phyloP scores from a whole-genome alignment of 2,113 vertebrate genomes.

The Polypterus senegalus region DNA sequence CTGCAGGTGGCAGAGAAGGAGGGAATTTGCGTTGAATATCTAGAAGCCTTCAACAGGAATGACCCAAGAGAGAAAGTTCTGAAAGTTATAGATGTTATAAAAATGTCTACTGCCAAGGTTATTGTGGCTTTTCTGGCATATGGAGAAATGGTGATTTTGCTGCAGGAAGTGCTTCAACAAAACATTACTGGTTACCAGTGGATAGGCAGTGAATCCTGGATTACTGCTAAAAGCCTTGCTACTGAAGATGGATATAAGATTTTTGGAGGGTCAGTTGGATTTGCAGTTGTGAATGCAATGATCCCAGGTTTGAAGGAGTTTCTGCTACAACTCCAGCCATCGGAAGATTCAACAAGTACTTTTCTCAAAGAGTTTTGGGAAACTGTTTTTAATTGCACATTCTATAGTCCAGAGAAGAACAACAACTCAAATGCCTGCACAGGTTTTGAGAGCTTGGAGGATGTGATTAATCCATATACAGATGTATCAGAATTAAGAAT shows the following conservation, averaged over 20 bases:
- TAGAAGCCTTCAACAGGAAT: constrained; percentile 43
- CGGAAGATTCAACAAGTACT: constrained; percentile 27
- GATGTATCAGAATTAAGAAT: constrained; percentile 51
- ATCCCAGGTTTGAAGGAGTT: constrained; percentile 44
- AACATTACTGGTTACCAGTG: constrained; percentile 50
- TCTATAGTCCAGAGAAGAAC: constrained; percentile 13
- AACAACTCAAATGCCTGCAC: constrained; percentile 27
- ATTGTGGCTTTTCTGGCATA: constrained; percentile 49
- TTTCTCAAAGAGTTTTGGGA: constrained; percentile 55
- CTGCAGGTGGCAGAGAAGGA: constrained; percentile 37
- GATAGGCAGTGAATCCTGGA: constrained; percentile 58
- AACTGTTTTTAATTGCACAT: constrained; percentile 38
- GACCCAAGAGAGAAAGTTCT: constrained; percentile 32
- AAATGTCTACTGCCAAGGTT: constrained; percentile 35
- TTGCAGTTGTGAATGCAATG: constrained; percentile 37
- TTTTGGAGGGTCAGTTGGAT: constrained; percentile 44
- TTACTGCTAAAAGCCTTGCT: constrained; percentile 39
- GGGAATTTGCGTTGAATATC: constrained; percentile 50
- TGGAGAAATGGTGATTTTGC: constrained; percentile 40
- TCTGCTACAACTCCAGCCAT: constrained; percentile 40
- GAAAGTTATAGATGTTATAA: constrained; percentile 37
- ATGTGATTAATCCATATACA: constrained; percentile 38
- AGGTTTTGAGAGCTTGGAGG: constrained; percentile 39
- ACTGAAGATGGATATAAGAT: constrained; percentile 27
- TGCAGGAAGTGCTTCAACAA: constrained; percentile 43